These are phyloP conservation scores for Subanguina moxae DNA, from an alignment of 1,140 invertebrate genomes.

Conservation along the genomic window DNA sequence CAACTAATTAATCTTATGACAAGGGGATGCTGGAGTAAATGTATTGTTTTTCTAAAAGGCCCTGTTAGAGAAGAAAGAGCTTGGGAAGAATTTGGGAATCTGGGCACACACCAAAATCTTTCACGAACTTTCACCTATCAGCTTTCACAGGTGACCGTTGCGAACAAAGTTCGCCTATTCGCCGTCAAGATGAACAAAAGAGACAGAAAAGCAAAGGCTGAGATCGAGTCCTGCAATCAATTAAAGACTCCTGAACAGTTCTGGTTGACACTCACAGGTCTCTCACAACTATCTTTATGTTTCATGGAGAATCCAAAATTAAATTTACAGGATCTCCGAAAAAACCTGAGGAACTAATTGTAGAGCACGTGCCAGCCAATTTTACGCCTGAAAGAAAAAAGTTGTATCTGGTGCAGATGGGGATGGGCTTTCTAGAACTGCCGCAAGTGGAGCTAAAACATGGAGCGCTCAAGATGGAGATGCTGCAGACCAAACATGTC, in stretches of 20 bases:
- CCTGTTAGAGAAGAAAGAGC: too few species aligned
- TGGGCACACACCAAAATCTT: too few species aligned
- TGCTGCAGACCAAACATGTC: conserved; percentile 83
- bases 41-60: too few species aligned
- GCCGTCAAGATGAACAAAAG: conserved; percentile 98
- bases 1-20: too few species aligned
- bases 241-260: conserved; percentile 78
- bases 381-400: conserved; percentile 74
- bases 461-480: conserved; percentile 68
- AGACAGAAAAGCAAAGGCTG: conserved; percentile 88
- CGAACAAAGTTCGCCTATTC: conserved; percentile 69
- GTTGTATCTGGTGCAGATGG: conserved; percentile 86
- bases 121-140: too few species aligned
- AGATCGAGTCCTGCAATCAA: conserved; percentile 79
- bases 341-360: conserved; percentile 48
- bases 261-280: conserved; percentile 65
- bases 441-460: conserved; percentile 73
- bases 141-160: conserved; percentile 48
- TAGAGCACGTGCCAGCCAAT: conserved; percentile 75
- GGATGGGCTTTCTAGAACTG: conserved; percentile 96
- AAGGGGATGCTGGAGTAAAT: too few species aligned
- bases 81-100: too few species aligned
- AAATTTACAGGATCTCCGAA: conserved; percentile 11
- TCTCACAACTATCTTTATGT: neutral
- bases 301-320: neutral